phyloP scores from a whole-genome alignment of 1,140 invertebrate genomes.

The Nylanderia fulva region DNA sequence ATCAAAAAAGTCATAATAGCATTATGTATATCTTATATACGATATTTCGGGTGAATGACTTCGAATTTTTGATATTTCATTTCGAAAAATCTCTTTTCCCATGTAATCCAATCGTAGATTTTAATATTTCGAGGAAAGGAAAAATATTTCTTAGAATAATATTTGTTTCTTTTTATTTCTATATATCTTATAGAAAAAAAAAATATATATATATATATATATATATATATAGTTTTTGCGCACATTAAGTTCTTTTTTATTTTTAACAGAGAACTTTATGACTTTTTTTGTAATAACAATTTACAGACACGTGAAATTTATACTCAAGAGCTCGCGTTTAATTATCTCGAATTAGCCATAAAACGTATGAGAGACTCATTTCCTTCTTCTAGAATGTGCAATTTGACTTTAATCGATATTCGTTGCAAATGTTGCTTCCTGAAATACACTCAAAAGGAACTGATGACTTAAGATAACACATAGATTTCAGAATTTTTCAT shows the following conservation, averaged over 20 bases:
- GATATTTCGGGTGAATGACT: background rate
- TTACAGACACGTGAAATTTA: background rate
- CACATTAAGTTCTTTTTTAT: background rate
- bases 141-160: too few species aligned
- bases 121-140: background rate
- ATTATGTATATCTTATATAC: background rate
- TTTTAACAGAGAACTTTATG: background rate
- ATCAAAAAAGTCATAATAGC: background rate
- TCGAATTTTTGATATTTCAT: background rate
- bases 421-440: background rate
- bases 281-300: background rate
- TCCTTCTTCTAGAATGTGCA: slow-evolving; percentile 1
- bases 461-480: too few species aligned
- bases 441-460: background rate
- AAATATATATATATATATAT: too few species aligned
- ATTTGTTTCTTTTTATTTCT: background rate
- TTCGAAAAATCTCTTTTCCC: background rate
- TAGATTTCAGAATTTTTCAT: slow-evolving; percentile 5
- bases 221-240: too few species aligned
- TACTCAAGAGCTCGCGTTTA: background rate
- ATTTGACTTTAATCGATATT: slow-evolving; percentile 1
- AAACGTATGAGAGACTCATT: background rate
- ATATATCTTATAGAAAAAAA: too few species aligned
- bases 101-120: background rate
- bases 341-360: slow-evolving; percentile 4